These are phyloP conservation scores for Ormyrus pomaceus DNA, from an alignment of 2,888 invertebrate genomes.

Conservation along the genomic window DNA sequence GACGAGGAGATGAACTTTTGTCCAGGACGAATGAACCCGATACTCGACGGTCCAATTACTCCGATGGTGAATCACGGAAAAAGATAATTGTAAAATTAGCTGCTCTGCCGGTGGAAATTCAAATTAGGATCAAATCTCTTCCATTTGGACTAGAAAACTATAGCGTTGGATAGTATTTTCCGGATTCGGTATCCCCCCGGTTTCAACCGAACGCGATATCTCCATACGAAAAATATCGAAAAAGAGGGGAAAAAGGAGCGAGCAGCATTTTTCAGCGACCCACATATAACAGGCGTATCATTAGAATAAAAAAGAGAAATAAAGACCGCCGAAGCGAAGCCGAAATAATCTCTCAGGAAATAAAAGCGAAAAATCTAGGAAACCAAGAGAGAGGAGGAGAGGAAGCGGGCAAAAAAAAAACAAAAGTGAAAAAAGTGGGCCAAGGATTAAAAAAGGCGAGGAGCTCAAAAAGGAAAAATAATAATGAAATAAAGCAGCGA, in stretches of 20 bases:
- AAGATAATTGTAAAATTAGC: too few relatives aligned
- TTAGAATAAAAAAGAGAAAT: constrained; percentile 5
- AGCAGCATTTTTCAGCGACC: background rate
- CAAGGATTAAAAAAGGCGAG: background rate
- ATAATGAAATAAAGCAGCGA: constrained; percentile 6
- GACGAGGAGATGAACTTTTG: constrained; percentile 44
- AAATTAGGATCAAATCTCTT: too few relatives aligned
- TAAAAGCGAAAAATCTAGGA: constrained; percentile 4
- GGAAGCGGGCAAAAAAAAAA: background rate
- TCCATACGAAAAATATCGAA: too few relatives aligned
- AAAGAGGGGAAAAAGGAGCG: constrained; percentile 13
- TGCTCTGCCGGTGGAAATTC: too few relatives aligned
- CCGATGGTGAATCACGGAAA: background rate
- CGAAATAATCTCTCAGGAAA: constrained; percentile 13
- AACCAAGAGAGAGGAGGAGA: background rate
- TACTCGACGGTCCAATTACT: constrained; percentile 31
- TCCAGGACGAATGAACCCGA: constrained; percentile 28
- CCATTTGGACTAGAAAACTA: too few relatives aligned
- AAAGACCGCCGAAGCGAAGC: constrained; percentile 9
- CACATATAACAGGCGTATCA: background rate
- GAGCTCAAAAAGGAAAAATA: background rate
- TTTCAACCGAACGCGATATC: too few relatives aligned
- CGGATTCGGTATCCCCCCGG: too few relatives aligned
- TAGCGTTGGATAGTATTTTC: too few relatives aligned
- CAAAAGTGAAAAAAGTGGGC: constrained; percentile 1